Percentiles rank a stretch among this genome's conserved stretches.
Evolutionary conservation across 2,797 vertebrate genomes (phyloP).

Genomic region (Emydoidea blandingii): DNA sequence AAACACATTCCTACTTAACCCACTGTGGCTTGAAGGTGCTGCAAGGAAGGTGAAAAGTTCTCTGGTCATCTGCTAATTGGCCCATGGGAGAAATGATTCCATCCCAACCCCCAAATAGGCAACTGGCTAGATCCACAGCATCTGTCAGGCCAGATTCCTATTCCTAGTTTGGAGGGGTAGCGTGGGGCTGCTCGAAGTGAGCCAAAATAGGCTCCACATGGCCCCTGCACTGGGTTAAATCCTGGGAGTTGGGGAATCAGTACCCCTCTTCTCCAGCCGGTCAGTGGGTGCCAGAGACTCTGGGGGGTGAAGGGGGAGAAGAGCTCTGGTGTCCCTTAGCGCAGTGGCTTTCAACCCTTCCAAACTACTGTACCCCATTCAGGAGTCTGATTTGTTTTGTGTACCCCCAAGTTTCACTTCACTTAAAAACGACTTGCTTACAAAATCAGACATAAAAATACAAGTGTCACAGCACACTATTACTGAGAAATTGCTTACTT

Average conservation of each 20-base stretch:
- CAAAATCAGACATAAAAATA: no score
- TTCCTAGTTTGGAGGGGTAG: background rate
- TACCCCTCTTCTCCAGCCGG: no score
- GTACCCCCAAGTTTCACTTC: no score
- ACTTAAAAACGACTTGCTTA: no score
- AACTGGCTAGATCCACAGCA: background rate
- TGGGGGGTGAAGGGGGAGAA: rapidly evolving
- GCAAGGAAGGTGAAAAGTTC: background rate
- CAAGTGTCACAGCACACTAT: no score
- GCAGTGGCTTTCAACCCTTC: no score
- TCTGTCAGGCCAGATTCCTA: background rate
- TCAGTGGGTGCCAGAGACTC: background rate
- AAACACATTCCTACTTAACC: background rate
- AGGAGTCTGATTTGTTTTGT: no score
- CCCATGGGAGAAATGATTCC: background rate
- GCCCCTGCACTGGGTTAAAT: background rate
- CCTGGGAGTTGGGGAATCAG: background rate
- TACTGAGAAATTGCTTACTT: no score
- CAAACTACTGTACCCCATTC: no score
- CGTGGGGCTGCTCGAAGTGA: background rate
- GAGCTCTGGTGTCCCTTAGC: background rate
- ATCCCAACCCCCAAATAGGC: background rate
- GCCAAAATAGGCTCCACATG: background rate
- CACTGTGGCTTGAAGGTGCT: background rate
- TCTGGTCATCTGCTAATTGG: background rate